phyloP scores from a whole-genome alignment of 2,797 vertebrate genomes.

The Menidia menidia region DNA sequence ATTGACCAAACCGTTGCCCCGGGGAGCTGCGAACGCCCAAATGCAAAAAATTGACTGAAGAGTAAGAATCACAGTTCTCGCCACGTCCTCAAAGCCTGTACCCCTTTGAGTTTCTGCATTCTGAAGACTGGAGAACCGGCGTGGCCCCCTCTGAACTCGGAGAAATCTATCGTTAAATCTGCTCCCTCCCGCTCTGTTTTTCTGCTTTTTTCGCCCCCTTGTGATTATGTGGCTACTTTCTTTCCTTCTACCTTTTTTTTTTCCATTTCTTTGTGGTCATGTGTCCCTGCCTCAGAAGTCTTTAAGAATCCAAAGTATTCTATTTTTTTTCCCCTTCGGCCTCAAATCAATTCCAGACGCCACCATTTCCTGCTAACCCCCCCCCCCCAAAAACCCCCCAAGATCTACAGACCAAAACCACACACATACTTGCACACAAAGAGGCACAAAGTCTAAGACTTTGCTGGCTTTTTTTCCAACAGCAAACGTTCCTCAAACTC shows the following conservation, averaged over 20 bases:
- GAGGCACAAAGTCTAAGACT: constrained; percentile 34
- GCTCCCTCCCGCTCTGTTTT: constrained; percentile 1
- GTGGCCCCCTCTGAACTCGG: constrained; percentile 1
- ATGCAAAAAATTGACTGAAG: background rate
- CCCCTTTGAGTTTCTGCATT: background rate
- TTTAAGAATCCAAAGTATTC: constrained; percentile 84
- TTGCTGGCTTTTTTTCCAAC: constrained; percentile 48
- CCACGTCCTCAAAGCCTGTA: background rate
- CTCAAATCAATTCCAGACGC: constrained; percentile 86
- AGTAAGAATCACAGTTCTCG: constrained; percentile 5
- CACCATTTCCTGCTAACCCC: constrained; percentile 75
- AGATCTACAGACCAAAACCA: constrained; percentile 53
- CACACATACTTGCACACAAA: constrained; percentile 32
- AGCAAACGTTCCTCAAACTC: constrained; percentile 44
- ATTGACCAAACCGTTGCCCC: background rate
- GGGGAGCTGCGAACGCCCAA: background rate
- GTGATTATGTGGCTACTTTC: constrained; percentile 21
- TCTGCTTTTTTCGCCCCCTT: constrained; percentile 1
- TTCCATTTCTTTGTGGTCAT: constrained; percentile 60
- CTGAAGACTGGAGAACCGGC: background rate
- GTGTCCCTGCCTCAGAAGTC: constrained; percentile 63
- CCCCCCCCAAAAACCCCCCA: constrained; percentile 1
- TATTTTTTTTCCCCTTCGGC: constrained; percentile 82
- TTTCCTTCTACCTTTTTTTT: constrained; percentile 31
- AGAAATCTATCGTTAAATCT: constrained; percentile 32